Evolutionary conservation across 2,113 vertebrate species (phyloP).

Genomic region (Chaetodon trifascialis): DNA sequence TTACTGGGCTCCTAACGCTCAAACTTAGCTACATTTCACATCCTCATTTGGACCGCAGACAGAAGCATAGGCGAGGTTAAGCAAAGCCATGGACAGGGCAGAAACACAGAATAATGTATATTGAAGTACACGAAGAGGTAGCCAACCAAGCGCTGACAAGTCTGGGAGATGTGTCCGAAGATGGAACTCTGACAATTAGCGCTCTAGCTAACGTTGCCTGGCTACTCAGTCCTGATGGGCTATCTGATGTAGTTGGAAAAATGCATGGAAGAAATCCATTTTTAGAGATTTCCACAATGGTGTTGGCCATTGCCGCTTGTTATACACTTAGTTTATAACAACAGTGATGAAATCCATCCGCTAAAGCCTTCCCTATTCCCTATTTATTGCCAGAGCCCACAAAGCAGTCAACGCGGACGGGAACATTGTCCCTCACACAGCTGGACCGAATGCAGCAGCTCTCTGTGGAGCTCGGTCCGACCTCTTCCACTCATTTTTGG

Average conservation of each 20-base stretch:
- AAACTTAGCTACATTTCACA: background rate
- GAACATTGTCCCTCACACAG: slow-evolving; percentile 66
- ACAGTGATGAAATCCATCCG: background rate
- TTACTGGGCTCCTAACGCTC: background rate
- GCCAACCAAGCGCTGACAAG: background rate
- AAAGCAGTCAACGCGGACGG: slow-evolving; percentile 42
- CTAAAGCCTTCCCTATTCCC: background rate
- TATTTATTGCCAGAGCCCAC: background rate
- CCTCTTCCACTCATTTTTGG: slow-evolving; percentile 23
- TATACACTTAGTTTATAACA: background rate
- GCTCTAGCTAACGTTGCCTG: slow-evolving; percentile 45
- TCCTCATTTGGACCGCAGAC: background rate
- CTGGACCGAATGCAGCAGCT: slow-evolving; percentile 40
- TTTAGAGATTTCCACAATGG: background rate
- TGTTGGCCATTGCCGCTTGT: background rate
- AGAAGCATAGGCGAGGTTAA: too few relatives aligned
- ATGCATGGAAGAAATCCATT: background rate
- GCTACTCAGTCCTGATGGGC: slow-evolving; percentile 25
- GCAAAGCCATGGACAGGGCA: accelerated
- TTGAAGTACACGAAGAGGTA: background rate
- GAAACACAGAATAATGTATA: background rate
- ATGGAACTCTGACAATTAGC: slow-evolving; percentile 67
- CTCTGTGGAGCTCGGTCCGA: slow-evolving; percentile 24
- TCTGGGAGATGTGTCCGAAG: slow-evolving; percentile 50
- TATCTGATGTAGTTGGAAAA: background rate